These are phyloP conservation scores for Burhinus oedicnemus DNA, from an alignment of 2,113 vertebrate species.

Conservation along the genomic window DNA sequence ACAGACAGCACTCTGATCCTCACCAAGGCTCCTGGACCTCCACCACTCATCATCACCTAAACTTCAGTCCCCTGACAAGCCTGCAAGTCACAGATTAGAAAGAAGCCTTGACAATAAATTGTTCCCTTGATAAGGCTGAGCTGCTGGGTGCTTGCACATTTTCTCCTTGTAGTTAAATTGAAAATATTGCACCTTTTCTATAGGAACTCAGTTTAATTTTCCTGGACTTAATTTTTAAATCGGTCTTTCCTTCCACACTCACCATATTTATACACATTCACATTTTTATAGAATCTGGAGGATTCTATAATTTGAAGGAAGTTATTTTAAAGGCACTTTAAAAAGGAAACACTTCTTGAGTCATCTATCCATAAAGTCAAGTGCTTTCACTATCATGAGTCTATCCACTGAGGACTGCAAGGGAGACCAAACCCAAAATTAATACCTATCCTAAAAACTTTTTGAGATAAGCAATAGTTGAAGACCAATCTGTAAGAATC, in stretches of 20 bases:
- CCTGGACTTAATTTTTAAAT: background rate
- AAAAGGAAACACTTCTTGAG: constrained; percentile 18
- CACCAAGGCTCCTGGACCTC: background rate
- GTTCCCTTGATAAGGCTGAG: background rate
- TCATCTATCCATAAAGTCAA: background rate
- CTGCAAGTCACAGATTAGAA: background rate
- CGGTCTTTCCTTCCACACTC: background rate
- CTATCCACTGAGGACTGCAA: background rate
- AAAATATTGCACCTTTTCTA: background rate
- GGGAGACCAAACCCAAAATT: background rate
- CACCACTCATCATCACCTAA: background rate
- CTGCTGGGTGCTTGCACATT: background rate
- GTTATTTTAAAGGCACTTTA: constrained; percentile 16
- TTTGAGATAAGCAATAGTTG: background rate
- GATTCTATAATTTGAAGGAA: constrained; percentile 1
- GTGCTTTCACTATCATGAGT: background rate
- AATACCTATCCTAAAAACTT: background rate
- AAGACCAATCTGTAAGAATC: background rate
- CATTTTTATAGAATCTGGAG: background rate
- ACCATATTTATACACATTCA: background rate
- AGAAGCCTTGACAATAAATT: background rate
- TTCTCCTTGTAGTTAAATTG: background rate
- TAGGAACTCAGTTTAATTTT: background rate
- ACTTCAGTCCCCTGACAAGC: background rate
- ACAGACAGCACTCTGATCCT: background rate